Conservation (phyloP, 2,797 vertebrate genomes). For the Artibeus jamaicensis region DNA sequence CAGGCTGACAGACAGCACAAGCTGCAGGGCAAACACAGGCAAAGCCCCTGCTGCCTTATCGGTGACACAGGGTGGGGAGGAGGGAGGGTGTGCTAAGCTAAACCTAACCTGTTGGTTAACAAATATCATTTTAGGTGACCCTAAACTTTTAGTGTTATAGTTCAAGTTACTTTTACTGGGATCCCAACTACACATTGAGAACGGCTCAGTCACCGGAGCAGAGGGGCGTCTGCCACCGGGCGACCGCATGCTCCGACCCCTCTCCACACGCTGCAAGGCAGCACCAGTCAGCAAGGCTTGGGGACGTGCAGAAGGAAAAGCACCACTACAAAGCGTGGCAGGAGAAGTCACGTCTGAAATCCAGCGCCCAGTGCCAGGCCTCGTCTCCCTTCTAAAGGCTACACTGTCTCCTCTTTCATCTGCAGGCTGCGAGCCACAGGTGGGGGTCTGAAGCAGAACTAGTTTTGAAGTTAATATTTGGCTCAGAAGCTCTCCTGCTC, state of each 20-base stretch:
- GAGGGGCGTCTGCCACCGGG: neutral
- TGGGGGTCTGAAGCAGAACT: conserved; percentile 7
- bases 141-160: neutral
- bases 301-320: neutral
- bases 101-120: neutral
- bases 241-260: neutral
- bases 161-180: neutral
- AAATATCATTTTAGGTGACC: neutral
- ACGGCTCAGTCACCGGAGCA: neutral
- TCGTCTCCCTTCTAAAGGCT: conserved; percentile 32
- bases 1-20: neutral
- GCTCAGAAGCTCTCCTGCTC: conserved; percentile 8
- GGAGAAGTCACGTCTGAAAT: neutral
- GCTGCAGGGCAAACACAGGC: neutral
- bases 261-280: neutral
- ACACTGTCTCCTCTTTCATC: conserved; percentile 10
- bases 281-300: neutral
- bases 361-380: neutral
- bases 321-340: neutral
- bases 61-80: neutral
- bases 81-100: neutral
- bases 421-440: neutral
- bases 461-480: conserved; percentile 45
- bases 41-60: neutral
- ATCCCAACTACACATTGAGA: neutral